These are phyloP conservation scores for Catocala nupta DNA, from an alignment of 2,888 invertebrate genomes.

Conservation along the genomic window DNA sequence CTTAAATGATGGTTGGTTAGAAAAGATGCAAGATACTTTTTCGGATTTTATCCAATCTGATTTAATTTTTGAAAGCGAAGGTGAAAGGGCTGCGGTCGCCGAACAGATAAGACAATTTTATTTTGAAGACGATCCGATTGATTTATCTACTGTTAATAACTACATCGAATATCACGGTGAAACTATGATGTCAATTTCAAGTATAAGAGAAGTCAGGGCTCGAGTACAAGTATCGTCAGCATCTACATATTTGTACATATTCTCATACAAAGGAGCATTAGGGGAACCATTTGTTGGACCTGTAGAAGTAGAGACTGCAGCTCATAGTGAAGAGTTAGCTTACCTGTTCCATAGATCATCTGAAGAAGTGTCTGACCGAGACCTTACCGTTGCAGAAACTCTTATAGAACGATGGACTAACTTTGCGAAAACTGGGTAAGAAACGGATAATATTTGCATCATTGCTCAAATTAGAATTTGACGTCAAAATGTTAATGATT, in stretches of 20 bases:
- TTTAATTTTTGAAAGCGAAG: slow-evolving; percentile 62
- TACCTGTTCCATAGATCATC: slow-evolving; percentile 66
- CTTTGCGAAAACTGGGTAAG: slow-evolving; percentile 77
- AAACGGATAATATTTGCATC: no score
- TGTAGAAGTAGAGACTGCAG: slow-evolving; percentile 62
- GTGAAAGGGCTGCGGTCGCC: slow-evolving; percentile 54
- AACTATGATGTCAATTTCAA: slow-evolving; percentile 75
- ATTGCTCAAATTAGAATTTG: no score
- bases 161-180: slow-evolving; percentile 76
- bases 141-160: slow-evolving; percentile 50
- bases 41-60: slow-evolving; percentile 74
- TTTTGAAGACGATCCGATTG: slow-evolving; percentile 59
- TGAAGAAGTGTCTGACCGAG: slow-evolving; percentile 48
- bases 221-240: slow-evolving; percentile 56
- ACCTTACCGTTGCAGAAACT: slow-evolving; percentile 66
- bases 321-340: slow-evolving; percentile 77
- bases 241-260: slow-evolving; percentile 74
- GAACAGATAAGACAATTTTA: slow-evolving; percentile 66
- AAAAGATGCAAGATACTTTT: slow-evolving; percentile 72
- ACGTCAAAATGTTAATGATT: no score
- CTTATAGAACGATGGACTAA: slow-evolving; percentile 79
- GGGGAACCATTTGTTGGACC: slow-evolving; percentile 68
- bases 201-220: slow-evolving; percentile 69
- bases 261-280: slow-evolving; percentile 75
- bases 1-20: slow-evolving; percentile 66